phyloP scores from a whole-genome alignment of 2,113 vertebrate species.

The Leptobrachium leishanense region DNA sequence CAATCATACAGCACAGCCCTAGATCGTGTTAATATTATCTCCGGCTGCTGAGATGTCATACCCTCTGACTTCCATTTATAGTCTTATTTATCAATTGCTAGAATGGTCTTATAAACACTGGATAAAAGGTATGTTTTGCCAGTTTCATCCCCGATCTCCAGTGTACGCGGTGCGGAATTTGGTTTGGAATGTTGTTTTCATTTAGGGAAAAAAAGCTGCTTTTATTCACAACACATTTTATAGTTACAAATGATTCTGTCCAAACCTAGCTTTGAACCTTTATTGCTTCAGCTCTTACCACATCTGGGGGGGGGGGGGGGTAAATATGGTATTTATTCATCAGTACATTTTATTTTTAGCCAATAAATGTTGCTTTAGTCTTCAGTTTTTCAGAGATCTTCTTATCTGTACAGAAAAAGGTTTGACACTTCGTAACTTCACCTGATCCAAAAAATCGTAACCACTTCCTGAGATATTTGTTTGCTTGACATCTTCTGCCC shows the following conservation, averaged over 20 bases:
- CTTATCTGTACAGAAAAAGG: slow-evolving; percentile 21
- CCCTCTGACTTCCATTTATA: background rate
- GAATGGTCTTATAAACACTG: too few relatives aligned
- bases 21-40: too few relatives aligned
- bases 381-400: background rate
- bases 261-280: background rate
- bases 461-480: slow-evolving; percentile 21
- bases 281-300: slow-evolving; percentile 8
- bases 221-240: background rate
- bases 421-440: slow-evolving; percentile 36
- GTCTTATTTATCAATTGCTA: background rate
- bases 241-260: background rate
- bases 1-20: too few relatives aligned
- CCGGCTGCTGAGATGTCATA: background rate
- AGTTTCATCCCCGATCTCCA: too few relatives aligned
- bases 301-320: slow-evolving; percentile 1
- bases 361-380: slow-evolving; percentile 6
- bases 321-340: slow-evolving; percentile 31
- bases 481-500: slow-evolving; percentile 20
- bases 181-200: background rate
- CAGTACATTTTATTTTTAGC: background rate
- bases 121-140: too few relatives aligned
- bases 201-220: background rate
- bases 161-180: too few relatives aligned
- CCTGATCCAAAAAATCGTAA: slow-evolving; percentile 26